Evolutionary conservation across 1,140 invertebrate species (phyloP).

Genomic region (Macrobrachium nipponense): DNA sequence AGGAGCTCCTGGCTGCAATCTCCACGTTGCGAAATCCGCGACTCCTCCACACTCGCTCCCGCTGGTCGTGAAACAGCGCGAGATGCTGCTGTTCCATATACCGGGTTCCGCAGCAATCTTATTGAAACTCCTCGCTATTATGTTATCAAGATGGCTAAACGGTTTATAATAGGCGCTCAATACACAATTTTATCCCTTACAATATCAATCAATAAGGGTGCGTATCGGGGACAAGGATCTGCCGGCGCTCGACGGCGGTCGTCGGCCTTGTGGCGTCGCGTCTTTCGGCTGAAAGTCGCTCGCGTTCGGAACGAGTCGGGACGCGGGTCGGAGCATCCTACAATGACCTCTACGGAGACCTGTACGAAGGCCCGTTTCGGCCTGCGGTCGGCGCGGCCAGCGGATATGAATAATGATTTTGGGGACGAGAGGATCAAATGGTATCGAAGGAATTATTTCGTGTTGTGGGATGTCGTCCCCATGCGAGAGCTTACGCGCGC

Average conservation of each 20-base stretch:
- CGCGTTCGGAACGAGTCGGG: too few species aligned
- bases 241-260: too few species aligned
- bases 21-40: too few species aligned
- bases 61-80: too few species aligned
- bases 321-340: too few species aligned
- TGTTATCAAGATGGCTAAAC: slow-evolving; percentile 47
- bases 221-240: background rate
- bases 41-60: too few species aligned
- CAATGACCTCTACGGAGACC: too few species aligned
- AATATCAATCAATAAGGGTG: slow-evolving; percentile 17
- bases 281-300: too few species aligned
- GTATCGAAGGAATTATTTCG: slow-evolving; percentile 11
- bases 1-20: too few species aligned
- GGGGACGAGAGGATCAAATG: slow-evolving; percentile 11
- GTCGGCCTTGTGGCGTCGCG: too few species aligned
- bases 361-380: too few species aligned
- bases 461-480: background rate
- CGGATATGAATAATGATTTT: slow-evolving; percentile 18
- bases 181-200: slow-evolving; percentile 25
- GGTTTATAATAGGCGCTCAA: slow-evolving; percentile 40
- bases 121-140: slow-evolving; percentile 28
- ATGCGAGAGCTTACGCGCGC: background rate
- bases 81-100: background rate
- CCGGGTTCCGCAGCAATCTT: background rate
- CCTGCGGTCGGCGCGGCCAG: too few species aligned